A percentile compares a stretch with the other conserved stretches of the same genome.
These are phyloP conservation scores for Glaucidium brasilianum DNA, from an alignment of 2,113 vertebrate species.

Conservation along the genomic window DNA sequence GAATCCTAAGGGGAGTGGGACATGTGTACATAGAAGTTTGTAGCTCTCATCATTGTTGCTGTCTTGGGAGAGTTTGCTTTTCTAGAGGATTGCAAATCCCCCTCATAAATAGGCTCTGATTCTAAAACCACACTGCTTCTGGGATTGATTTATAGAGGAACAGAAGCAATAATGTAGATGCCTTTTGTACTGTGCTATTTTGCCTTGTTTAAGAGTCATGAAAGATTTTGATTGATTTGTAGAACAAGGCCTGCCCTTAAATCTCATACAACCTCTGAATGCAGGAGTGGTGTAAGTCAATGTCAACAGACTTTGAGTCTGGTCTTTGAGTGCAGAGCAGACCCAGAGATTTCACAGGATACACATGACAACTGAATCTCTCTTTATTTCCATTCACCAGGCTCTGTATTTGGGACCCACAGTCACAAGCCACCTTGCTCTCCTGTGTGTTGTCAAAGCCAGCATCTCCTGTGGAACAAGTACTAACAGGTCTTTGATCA, in stretches of 20 bases:
- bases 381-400: conserved; percentile 23
- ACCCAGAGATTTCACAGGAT: neutral
- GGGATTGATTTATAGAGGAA: neutral
- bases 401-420: neutral
- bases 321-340: neutral
- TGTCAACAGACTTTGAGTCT: neutral
- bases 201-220: neutral
- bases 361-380: neutral
- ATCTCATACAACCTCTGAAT: neutral
- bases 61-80: neutral
- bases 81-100: neutral
- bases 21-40: neutral
- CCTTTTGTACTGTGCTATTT: neutral
- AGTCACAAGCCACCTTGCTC: neutral
- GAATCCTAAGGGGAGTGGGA: neutral
- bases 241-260: neutral
- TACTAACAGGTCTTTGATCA: neutral
- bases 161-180: neutral
- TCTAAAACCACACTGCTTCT: neutral
- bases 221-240: neutral
- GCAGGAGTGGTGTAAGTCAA: neutral
- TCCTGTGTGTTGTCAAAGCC: neutral
- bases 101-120: neutral
- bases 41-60: neutral
- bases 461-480: neutral